Base-by-base conservation (phyloP, 2,113 vertebrate species). In the Porphyrio hochstetteri region DNA sequence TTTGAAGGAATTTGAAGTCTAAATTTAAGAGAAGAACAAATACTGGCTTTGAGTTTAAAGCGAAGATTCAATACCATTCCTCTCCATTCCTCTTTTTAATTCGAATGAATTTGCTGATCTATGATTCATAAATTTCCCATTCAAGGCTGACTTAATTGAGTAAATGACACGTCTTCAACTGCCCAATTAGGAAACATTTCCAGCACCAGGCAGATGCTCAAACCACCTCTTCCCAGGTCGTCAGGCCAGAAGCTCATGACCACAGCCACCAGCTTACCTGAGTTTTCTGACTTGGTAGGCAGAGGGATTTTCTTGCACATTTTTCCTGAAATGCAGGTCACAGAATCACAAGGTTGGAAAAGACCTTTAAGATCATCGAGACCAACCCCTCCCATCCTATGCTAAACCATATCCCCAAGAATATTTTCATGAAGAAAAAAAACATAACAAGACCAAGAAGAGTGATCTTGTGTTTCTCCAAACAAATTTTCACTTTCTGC, bases 131-230 rank as follows among this genome's bases (percentile, higher is more conserved):
- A 67, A 63, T 81, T 83, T 94, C 93, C 59, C 46, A 90, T 80
- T 90, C 87, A 93, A 96, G 87, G 71, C 67, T 93, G 75, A 80
- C 93, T 90, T 94, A 87, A 79, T 89, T 92, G 83, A 86, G 53
- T 16, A 88, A 93, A 92, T 88, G 92, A 96, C 82, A 87, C 23
- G 46, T 31, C 79, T 69, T 59, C 55, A 42, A 8, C 82, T 74
- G 63, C 63, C 74, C 59, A 46, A 44, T 82, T 53, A 94, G 76
- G 63, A 88, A 90, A 86, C 0, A 5, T 44, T 93, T 57, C 82
- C 87, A 94, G 63, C 38, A n/a, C n/a, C 42, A 57, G 35, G 36
- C 85, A 5, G 2, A 82, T 52, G 63, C 61, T 60, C 70, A 88
- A 88, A 46, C 27, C 83, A 71, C 80, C 77, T 88, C 40, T 78